A percentile compares a stretch with the other conserved stretches of the same genome.
Conservation (phyloP, 2,888 invertebrate genomes). For the Pegoplata infirma region DNA sequence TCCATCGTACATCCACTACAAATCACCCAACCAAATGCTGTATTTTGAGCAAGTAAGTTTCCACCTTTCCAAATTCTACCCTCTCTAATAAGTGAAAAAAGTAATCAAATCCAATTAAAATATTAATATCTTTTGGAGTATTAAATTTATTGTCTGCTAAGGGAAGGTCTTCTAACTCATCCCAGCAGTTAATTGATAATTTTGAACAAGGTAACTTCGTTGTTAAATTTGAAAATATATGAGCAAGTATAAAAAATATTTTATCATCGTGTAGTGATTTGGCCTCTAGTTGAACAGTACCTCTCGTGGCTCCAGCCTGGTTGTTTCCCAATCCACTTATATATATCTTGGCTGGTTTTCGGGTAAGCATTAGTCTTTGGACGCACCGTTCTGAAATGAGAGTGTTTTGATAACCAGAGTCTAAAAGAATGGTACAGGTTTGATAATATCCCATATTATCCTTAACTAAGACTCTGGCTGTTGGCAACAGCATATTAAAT, state of each 20-base stretch:
- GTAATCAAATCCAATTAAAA: constrained; percentile 16
- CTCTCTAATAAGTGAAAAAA: constrained; percentile 21
- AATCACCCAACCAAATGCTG: no score
- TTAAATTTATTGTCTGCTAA: constrained; percentile 29
- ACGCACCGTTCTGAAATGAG: not conserved
- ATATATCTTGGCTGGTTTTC: constrained; percentile 30
- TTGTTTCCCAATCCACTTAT: not conserved
- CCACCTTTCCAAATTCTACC: constrained; percentile 2
- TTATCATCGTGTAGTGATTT: not conserved
- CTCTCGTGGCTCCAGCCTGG: constrained; percentile 7
- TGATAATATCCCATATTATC: constrained; percentile 20
- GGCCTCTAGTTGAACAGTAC: not conserved
- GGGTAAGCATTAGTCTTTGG: not conserved
- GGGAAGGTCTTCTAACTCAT: constrained; percentile 30
- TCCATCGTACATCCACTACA: no score
- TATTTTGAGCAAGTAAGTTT: not conserved
- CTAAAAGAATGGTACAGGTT: constrained; percentile 2
- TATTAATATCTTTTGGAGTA: constrained; percentile 15
- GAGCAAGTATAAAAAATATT: constrained; percentile 4
- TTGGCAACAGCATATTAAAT: constrained; percentile 4
- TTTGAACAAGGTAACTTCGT: constrained; percentile 10
- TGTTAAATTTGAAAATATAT: constrained; percentile 14
- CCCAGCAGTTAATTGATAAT: constrained; percentile 17
- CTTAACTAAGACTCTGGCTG: constrained; percentile 8
- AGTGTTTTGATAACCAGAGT: constrained; percentile 9